Base-by-base conservation (phyloP, 2,888 invertebrate genomes). In the Ecdyonurus torrentis region DNA sequence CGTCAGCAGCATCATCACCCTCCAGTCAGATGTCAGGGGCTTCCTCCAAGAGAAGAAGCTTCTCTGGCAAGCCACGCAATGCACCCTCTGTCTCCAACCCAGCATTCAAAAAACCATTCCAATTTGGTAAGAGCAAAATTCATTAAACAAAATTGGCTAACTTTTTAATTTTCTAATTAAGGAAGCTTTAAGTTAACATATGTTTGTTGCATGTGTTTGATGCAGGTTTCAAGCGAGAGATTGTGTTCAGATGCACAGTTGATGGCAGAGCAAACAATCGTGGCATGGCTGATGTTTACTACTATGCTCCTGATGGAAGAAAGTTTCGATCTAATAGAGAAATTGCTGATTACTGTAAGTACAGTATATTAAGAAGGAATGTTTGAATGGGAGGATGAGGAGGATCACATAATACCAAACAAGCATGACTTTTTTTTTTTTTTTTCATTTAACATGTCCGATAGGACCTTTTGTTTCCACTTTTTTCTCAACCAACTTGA, bases 181-280 rank as follows among this genome's bases (percentile, higher is more conserved):
- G n/a, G 37, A 15, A 37, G 37, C 37, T 37, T 37, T 37, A 37
- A 5, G 7, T 10, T 5, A 37, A 37, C 15, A 37, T 10, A 37
- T 10, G 37, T 63, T n/a, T n/a, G n/a, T n/a, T n/a, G n/a, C n/a
- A n/a, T n/a, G n/a, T n/a, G n/a, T n/a, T n/a, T n/a, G n/a, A 24
- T 65, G 37, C 64, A 76, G 88, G 88, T 7, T 89, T 92, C 92
- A 84, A 81, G 71, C 79, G 92, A 55, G 91, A 92, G 74, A 75
- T 93, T 53, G 91, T 90, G 24, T 83, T 81, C 73, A 80, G 89
- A 22, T 81, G 83, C 1, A 80, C 82, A 1, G 73, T 77, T 1
- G 83, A 83, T 60, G 58, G 19, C 19, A 7, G 22, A 7, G 7
- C 58, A 5, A n/a, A 55, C 22, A 23, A 55, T 10, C 19, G 58